Base-by-base conservation (phyloP, 2,113 vertebrate species). In the Notarius lentiginosus region DNA sequence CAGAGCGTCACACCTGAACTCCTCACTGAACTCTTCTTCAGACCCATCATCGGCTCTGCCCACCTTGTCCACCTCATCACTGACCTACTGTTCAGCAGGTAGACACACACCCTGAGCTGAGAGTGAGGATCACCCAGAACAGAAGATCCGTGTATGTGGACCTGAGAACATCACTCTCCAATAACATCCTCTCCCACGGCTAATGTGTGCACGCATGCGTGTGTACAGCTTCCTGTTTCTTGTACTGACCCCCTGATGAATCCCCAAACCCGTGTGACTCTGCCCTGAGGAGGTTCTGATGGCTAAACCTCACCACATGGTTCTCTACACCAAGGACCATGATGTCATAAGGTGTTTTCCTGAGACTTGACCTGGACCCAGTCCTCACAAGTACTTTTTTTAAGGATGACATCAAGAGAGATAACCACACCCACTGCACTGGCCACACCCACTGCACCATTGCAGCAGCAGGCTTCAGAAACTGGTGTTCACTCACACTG, bases 21-120 rank as follows among this genome's bases (percentile, higher is more conserved):
- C 77, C 90, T 99, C 90, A 95, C 94, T 0, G 96, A 96, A 30
- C 97, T 99, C 60, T 98, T 99, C 93, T 98, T 99, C 92, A 92
- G 96, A 47, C 96, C 97, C 0, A 2, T 99, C 89, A 97, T 98
- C 8, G 97, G 97, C 51, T 93, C 94, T 5, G 84, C 95, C 0
- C 95, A 97, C 83, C 96, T 99, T 7, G 58, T 95, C 0, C 94
- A 96, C 85, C 94, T 99, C 58, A 91, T 99, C 2, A 90, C 89
- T 0, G 96, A 98, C 83, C 97, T 97, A 97, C 94, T 99, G 61
- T 95, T 96, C 90, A 91, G 4, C 90, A 94, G 92, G 88, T 94
- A 90, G 77, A 65, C 24, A 65, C 53, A 55, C 56, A 61, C 53
- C n/a, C 1, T 55, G 27, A 55, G 20, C 73, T 51, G 20, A 24